These are phyloP conservation scores for Takifugu ocellatus DNA, from an alignment of 2,797 vertebrate genomes.

Conservation along the genomic window DNA sequence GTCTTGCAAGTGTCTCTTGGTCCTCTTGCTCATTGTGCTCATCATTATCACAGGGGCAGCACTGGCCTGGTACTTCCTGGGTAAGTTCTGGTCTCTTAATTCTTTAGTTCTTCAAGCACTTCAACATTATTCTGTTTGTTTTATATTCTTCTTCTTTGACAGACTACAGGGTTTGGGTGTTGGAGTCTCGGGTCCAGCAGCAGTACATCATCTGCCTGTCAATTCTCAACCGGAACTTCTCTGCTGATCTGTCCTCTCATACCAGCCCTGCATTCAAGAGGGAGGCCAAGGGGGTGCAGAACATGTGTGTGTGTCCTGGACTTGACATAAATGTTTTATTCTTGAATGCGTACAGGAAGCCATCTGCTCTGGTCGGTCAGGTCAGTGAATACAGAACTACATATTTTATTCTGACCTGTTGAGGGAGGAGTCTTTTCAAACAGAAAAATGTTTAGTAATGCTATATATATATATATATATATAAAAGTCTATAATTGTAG, in stretches of 20 bases:
- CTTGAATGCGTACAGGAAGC: too few relatives aligned
- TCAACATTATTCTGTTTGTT: not conserved
- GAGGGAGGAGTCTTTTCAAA: too few relatives aligned
- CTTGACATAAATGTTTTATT: too few relatives aligned
- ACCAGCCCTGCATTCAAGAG: conserved; percentile 77
- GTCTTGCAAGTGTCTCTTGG: conserved; percentile 41
- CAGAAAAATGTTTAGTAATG: too few relatives aligned
- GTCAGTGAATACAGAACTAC: too few relatives aligned
- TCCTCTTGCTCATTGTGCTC: conserved; percentile 50
- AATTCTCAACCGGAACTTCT: conserved; percentile 82
- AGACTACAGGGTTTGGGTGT: conserved; percentile 81
- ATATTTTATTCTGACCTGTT: too few relatives aligned
- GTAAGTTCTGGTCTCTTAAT: conserved; percentile 64
- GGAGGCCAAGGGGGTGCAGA: conserved; percentile 74
- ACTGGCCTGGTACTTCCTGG: conserved; percentile 86
- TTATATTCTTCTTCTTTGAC: conserved; percentile 17
- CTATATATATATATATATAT: too few relatives aligned
- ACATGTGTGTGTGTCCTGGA: too few relatives aligned
- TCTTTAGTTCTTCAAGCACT: too few relatives aligned
- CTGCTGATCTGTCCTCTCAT: conserved; percentile 73
- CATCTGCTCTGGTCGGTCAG: too few relatives aligned
- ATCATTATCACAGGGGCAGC: conserved; percentile 64
- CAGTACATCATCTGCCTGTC: conserved; percentile 80
- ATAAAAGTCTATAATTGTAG: too few relatives aligned
- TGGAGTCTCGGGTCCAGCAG: conserved; percentile 74